Percentiles rank a stretch among this genome's conserved stretches.
Evolutionary conservation across 2,113 vertebrate species (phyloP).

Genomic region (Petroica traversi): DNA sequence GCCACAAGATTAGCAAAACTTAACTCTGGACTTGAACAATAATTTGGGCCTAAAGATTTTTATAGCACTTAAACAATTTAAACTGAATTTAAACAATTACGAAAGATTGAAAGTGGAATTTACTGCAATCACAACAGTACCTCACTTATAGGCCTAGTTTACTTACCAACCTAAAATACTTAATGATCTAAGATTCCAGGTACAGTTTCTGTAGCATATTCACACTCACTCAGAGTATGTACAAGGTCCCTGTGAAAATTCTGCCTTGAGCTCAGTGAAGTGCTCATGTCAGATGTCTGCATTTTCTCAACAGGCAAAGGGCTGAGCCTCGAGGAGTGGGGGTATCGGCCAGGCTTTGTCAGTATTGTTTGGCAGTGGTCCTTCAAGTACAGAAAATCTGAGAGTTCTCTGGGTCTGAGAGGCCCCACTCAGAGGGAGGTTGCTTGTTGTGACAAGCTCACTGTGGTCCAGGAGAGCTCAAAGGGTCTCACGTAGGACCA

Average conservation of each 20-base stretch:
- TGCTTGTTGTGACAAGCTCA: neutral
- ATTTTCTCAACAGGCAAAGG: neutral
- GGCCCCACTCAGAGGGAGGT: neutral
- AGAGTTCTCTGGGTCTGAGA: neutral
- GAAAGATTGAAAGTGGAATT: no score
- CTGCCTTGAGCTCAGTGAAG: neutral
- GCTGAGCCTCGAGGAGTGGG: fast-evolving
- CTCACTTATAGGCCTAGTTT: neutral
- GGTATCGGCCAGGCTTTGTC: neutral
- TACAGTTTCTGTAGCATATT: neutral
- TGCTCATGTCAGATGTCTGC: neutral
- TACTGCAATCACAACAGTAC: neutral
- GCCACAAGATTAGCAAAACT: neutral
- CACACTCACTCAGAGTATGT: neutral
- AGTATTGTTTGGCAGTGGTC: neutral
- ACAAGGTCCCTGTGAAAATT: neutral
- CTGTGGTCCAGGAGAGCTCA: neutral
- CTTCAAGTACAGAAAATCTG: neutral
- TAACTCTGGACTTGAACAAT: neutral
- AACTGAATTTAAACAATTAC: neutral
- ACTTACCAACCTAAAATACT: neutral
- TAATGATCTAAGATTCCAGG: neutral
- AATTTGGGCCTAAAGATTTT: neutral
- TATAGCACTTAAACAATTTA: neutral
- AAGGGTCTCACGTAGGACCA: neutral